A percentile compares a stretch with the other conserved stretches of the same genome.
phyloP scores from a whole-genome alignment of 1,140 invertebrate genomes.

The Subanguina moxae region DNA sequence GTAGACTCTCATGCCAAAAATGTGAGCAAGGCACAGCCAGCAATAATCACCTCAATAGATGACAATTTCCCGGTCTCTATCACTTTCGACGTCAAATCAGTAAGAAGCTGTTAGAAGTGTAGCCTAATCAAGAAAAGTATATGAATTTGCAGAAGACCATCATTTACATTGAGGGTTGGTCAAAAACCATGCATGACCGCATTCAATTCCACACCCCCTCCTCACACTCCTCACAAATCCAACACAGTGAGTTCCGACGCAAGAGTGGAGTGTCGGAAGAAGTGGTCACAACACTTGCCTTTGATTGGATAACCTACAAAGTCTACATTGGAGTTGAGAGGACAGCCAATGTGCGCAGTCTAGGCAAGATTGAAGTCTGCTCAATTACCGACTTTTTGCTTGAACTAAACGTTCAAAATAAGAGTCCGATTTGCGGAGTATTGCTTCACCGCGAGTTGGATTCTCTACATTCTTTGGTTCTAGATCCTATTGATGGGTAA shows the following conservation, averaged over 20 bases:
- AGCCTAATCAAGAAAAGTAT: neutral
- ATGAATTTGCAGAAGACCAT: slow-evolving; percentile 10
- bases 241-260: neutral
- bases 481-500: slow-evolving; percentile 42
- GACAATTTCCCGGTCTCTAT: slow-evolving; percentile 1
- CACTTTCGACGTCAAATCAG: slow-evolving; percentile 3
- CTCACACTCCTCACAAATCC: neutral
- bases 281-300: slow-evolving; percentile 24
- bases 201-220: neutral
- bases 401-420: neutral
- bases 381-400: neutral
- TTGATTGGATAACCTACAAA: slow-evolving; percentile 35
- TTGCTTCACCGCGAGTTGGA: slow-evolving; percentile 32
- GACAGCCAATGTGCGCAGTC: slow-evolving; percentile 6
- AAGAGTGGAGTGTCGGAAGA: slow-evolving; percentile 22
- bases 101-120: neutral
- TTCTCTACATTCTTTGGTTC: slow-evolving; percentile 33
- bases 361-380: slow-evolving; percentile 34
- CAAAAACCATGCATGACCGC: slow-evolving; percentile 11
- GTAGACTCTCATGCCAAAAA: neutral
- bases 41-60: neutral
- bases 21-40: neutral
- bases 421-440: slow-evolving; percentile 16
- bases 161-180: slow-evolving; percentile 9
- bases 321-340: slow-evolving; percentile 31